Base-by-base conservation (phyloP, 2,888 invertebrate species). In the Chloroclysta siterata region DNA sequence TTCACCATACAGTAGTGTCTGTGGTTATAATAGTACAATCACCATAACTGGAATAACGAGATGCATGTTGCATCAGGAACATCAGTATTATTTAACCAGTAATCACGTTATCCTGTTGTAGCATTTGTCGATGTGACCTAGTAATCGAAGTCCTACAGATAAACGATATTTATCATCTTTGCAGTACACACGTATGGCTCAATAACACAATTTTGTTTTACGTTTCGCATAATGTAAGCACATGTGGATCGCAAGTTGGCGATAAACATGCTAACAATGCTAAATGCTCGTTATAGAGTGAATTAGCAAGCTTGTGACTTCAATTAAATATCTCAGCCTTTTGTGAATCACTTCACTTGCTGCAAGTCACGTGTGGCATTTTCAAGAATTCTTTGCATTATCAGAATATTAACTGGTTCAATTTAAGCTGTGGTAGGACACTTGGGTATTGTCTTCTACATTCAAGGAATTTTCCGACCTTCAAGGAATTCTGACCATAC, bases 241-340 rank as follows among this genome's bases (percentile, higher is more conserved):
- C 52, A 63, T 62, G 53, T 64, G 60, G 53, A 54, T 53, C 68
- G 63, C 64, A 66, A 73, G 74, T 72, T 64, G 61, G 71, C 71
- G 80, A 79, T 82, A 79, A 82, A 79, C 73, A 76, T 65, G 69
- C 74, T 80, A 85, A 86, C 78, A 72, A 80, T 80, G 75, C 79
- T 83, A 87, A 87, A 70, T 82, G 84, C 77, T 82, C 75, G 82
- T 85, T 82, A 83, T 79, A 73, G 68, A 74, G 71, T 77, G 47
- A 84, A 85, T 89, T 85, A 86, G 77, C 78, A 73, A 76, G 72
- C 76, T 79, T 77, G 80, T 79, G 83, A 81, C 82, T 59, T 76
- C 77, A 80, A 84, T 82, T 83, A 78, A 76, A 79, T 79, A 79
- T 78, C 76, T 78, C 74, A 70, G 66, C 67, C 64, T 71, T 75